phyloP scores from a whole-genome alignment of 2,888 invertebrate species.

The Idaea dimidiata region DNA sequence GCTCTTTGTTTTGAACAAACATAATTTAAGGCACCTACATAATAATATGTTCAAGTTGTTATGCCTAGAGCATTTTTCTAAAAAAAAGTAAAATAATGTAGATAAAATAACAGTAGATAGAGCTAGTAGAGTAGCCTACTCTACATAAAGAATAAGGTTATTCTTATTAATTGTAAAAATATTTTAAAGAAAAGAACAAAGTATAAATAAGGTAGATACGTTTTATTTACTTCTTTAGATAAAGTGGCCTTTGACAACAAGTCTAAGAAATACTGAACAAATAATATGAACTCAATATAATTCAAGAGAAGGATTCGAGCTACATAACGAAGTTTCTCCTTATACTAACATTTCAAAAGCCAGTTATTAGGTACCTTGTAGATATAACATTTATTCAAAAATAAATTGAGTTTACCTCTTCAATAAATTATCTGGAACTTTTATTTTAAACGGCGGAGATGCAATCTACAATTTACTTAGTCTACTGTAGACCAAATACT shows the following conservation, averaged over 20 bases:
- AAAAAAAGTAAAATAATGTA: too few species aligned
- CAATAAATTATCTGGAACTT: background rate
- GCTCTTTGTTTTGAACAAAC: too few species aligned
- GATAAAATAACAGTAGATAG: too few species aligned
- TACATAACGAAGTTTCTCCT: background rate
- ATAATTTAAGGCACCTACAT: too few species aligned
- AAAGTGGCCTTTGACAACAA: background rate
- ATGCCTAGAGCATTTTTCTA: too few species aligned
- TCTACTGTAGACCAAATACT: background rate
- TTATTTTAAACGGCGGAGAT: background rate
- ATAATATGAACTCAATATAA: background rate
- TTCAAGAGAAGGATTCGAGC: background rate
- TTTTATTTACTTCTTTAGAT: background rate
- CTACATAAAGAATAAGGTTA: too few species aligned
- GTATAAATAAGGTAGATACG: background rate
- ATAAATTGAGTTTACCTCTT: background rate
- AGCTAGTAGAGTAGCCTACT: too few species aligned
- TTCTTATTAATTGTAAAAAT: too few species aligned
- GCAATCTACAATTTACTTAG: slow-evolving; percentile 1
- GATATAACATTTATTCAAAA: background rate
- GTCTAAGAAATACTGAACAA: background rate
- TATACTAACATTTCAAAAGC: background rate
- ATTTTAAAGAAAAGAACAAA: too few species aligned
- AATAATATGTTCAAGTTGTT: too few species aligned
- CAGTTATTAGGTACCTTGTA: background rate